Base-by-base conservation (phyloP, 1,140 invertebrate genomes). In the Araneus ventricosus region DNA sequence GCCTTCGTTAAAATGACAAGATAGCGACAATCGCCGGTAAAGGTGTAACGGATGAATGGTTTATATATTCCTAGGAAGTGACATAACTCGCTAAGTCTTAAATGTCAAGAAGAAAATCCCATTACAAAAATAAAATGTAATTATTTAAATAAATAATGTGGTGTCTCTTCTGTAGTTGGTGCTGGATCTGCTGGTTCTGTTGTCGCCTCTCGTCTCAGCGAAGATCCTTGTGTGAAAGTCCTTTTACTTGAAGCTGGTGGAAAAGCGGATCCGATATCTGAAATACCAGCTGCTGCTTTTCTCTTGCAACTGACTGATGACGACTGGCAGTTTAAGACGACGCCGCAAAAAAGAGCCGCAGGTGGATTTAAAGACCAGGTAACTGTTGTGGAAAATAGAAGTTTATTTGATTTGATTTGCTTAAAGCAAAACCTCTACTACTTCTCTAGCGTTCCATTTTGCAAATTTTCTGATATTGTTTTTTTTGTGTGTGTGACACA, bases 241-340 rank as follows among this genome's bases (percentile, higher is more conserved):
- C 95, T 97, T 79, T 95, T 97, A 17, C 95, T 98, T 94, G 97
- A 97, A 95, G 97, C 97, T 84, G 97, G 97, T 52, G 93, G 94
- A 4, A 97, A 98, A 95, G 98, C 99, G 95, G 98, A 97, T 0
- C 97, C 98, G 95, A 97, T 98, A 94, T 98, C 97, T 0, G 97
- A 98, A 94, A 97, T 99, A 0, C 98, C 98, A 1, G 95, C 98
- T 1, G 96, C 98, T 94, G 98, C 98, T 20, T 91, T 87, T 22
- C 17, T 93, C 22, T 59, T 94, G 17, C 79, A 89, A 75, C 86
- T 94, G n/a, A 90, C 97, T 96, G 0, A 96, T 95, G 82, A 96
- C 96, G 97, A 97, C 95, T 97, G 97, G 97, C 96, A 96, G 67
- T 97, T 97, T 94, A 95, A 96, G 30, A 97, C 97, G 0, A 97